Percentiles rank a stretch among this genome's conserved stretches.
Evolutionary conservation across 2,888 invertebrate species (phyloP).

Genomic region (Catonia carolina): DNA sequence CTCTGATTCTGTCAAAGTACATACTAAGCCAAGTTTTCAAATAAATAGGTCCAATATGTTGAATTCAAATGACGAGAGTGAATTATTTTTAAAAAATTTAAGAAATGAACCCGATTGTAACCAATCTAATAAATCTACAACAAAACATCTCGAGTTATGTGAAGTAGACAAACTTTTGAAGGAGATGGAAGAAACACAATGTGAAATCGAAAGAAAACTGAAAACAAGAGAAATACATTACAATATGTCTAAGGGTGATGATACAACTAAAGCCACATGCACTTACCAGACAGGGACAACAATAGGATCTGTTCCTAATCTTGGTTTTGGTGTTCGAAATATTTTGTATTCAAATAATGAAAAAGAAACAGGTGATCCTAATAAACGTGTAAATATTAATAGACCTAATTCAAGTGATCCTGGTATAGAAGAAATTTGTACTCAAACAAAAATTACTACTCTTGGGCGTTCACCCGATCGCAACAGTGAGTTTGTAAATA

Average conservation of each 20-base stretch:
- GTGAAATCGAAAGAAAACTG: constrained; percentile 39
- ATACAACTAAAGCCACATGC: constrained; percentile 33
- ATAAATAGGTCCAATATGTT: background rate
- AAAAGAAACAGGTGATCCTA: background rate
- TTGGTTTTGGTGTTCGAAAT: constrained; percentile 40
- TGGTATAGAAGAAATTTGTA: constrained; percentile 20
- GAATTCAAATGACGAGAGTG: background rate
- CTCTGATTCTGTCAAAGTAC: too few species aligned
- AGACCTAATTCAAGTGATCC: too few species aligned
- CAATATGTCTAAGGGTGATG: constrained; percentile 28
- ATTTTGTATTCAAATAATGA: constrained; percentile 10
- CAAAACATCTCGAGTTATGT: constrained; percentile 38
- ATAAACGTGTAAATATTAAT: too few species aligned
- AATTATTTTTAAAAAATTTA: background rate
- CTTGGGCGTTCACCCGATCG: background rate
- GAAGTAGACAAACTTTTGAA: constrained; percentile 44
- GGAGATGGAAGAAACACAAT: constrained; percentile 44
- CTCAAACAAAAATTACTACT: constrained; percentile 14
- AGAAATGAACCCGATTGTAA: background rate
- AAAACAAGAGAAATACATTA: constrained; percentile 29
- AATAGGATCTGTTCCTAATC: constrained; percentile 42
- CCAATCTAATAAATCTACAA: background rate
- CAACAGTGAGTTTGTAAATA: too few species aligned
- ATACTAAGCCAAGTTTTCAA: background rate
- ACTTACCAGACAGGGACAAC: constrained; percentile 38